phyloP scores from a whole-genome alignment of 2,797 vertebrate genomes.

The Lutjanus campechanus region DNA sequence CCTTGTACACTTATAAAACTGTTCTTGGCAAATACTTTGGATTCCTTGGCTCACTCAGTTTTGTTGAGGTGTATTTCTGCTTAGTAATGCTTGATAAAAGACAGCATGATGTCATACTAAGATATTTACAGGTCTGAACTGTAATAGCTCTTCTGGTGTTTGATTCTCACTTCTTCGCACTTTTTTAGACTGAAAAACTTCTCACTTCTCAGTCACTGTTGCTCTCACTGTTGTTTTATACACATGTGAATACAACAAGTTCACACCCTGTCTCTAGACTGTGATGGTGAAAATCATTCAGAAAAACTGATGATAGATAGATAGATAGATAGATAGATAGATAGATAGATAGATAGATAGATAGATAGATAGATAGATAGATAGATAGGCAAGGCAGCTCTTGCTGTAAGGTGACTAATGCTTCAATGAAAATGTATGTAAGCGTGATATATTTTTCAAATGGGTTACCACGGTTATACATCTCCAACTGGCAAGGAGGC shows the following conservation, averaged over 20 bases:
- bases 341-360: constrained; percentile 8
- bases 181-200: neutral
- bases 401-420: too few relatives aligned
- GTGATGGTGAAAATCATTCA: constrained; percentile 19
- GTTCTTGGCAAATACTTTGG: neutral
- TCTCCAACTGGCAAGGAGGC: too few relatives aligned
- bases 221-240: constrained; percentile 10
- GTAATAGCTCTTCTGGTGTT: constrained; percentile 1
- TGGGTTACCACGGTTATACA: too few relatives aligned
- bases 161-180: constrained; percentile 12
- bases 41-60: neutral
- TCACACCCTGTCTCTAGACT: constrained; percentile 13
- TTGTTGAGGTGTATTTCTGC: constrained; percentile 1
- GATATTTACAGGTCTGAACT: constrained; percentile 10
- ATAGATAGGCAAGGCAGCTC: too few relatives aligned
- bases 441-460: too few relatives aligned
- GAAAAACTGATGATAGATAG: constrained; percentile 3
- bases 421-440: too few relatives aligned
- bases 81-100: neutral
- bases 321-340: constrained; percentile 1
- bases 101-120: neutral
- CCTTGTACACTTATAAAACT: neutral
- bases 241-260: constrained; percentile 20
- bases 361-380: too few relatives aligned
- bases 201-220: constrained; percentile 24